Percentiles rank a stretch among this genome's conserved stretches.
Conservation (phyloP, 2,888 invertebrate genomes). For the Eilema griseolum region DNA sequence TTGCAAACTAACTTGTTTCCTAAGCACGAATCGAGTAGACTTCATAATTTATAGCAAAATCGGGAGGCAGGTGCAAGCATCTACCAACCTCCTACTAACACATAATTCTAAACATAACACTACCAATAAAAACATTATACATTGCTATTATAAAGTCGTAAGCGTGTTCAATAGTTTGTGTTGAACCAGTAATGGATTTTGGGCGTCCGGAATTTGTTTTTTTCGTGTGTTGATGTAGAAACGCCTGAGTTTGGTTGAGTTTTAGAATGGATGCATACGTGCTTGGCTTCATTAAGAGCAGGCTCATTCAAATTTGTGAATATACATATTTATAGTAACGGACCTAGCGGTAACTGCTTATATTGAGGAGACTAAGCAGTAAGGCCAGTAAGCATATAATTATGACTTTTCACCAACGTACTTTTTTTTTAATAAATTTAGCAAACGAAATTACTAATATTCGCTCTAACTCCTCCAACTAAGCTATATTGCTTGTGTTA, state of each 20-base stretch:
- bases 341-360: slow-evolving; percentile 12
- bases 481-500: too few species aligned
- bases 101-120: slow-evolving; percentile 22
- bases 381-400: background rate
- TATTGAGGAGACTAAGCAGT: background rate
- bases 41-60: slow-evolving; percentile 56
- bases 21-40: slow-evolving; percentile 51
- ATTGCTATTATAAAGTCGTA: slow-evolving; percentile 20
- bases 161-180: background rate
- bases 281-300: slow-evolving; percentile 27
- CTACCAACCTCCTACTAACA: slow-evolving; percentile 22
- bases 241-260: slow-evolving; percentile 27
- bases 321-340: slow-evolving; percentile 29
- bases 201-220: slow-evolving; percentile 16
- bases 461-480: too few species aligned
- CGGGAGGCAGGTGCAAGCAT: slow-evolving; percentile 54
- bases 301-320: slow-evolving; percentile 22
- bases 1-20: slow-evolving; percentile 59
- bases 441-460: too few species aligned
- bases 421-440: too few species aligned
- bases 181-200: slow-evolving; percentile 25
- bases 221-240: slow-evolving; percentile 13
- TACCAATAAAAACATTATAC: slow-evolving; percentile 30
- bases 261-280: slow-evolving; percentile 35
- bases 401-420: background rate